Evolutionary conservation across 2,797 vertebrate genomes (phyloP).

Genomic region (Xiphophorus birchmanni): DNA sequence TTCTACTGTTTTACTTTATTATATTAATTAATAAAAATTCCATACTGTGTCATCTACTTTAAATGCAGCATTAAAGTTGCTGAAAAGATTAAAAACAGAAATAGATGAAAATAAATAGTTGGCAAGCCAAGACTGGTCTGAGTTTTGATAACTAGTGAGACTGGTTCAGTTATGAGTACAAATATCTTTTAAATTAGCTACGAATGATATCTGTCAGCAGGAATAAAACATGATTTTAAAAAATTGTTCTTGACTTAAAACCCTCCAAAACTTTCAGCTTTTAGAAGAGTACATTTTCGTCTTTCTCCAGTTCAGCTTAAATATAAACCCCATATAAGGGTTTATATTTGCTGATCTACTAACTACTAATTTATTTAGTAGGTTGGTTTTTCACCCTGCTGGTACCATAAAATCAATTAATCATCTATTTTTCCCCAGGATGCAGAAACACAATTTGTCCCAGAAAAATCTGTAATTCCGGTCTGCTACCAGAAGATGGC

Average conservation of each 20-base stretch:
- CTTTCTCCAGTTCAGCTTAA: not conserved
- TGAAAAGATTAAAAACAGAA: not conserved
- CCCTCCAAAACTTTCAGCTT: not conserved
- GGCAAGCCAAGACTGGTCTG: not conserved
- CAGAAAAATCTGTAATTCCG: conserved; percentile 23
- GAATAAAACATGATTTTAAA: not conserved
- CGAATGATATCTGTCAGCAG: not conserved
- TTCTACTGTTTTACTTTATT: not conserved
- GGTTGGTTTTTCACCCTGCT: not conserved
- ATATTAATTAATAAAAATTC: not conserved
- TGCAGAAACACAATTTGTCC: not conserved
- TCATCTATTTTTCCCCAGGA: not conserved
- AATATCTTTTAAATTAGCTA: not conserved
- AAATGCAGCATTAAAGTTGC: not conserved
- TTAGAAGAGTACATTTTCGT: not conserved
- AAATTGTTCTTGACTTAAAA: not conserved
- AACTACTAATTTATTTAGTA: not conserved
- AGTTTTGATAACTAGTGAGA: not conserved
- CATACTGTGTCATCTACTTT: not conserved
- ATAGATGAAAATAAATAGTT: not conserved
- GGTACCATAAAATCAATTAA: not conserved
- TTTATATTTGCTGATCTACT: not conserved
- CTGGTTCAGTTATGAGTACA: not conserved
- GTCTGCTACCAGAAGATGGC: conserved; percentile 30
- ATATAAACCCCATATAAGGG: not conserved